phyloP scores from a whole-genome alignment of 2,888 invertebrate species.

The Schizaphis graminum region DNA sequence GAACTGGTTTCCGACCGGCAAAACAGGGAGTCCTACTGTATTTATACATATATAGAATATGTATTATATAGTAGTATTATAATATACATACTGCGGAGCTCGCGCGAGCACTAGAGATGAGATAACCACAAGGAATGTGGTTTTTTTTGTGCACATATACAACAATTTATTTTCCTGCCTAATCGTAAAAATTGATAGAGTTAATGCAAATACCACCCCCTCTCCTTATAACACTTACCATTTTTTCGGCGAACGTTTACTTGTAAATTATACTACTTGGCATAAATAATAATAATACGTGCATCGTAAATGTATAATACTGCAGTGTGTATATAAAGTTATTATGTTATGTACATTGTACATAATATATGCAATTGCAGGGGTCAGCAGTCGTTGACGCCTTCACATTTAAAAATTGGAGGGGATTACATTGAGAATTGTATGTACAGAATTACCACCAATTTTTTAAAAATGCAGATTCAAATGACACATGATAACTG shows the following conservation, averaged over 20 bases:
- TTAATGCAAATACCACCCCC: not conserved
- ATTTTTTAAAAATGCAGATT: not conserved
- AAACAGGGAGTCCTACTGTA: constrained; percentile 60
- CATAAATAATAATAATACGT: not conserved
- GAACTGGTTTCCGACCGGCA: constrained; percentile 53
- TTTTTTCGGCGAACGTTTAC: not conserved
- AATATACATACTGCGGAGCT: not conserved
- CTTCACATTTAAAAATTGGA: not conserved
- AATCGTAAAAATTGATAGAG: constrained; percentile 42
- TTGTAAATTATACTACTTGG: not conserved
- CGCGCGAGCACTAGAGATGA: constrained; percentile 57
- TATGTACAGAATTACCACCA: not conserved
- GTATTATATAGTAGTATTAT: constrained; percentile 29
- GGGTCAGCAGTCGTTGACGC: not conserved
- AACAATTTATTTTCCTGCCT: constrained; percentile 54
- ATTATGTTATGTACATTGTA: not conserved
- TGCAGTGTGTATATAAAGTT: not conserved
- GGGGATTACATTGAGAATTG: not conserved
- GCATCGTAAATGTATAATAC: not conserved
- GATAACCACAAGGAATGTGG: constrained; percentile 62
- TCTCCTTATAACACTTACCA: not conserved
- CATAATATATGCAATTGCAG: not conserved
- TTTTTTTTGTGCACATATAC: constrained; percentile 41
- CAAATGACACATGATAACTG: not conserved
- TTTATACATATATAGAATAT: constrained; percentile 9